Evolutionary conservation across 2,113 vertebrate genomes (phyloP).

Genomic region (Australoheros scitulus): DNA sequence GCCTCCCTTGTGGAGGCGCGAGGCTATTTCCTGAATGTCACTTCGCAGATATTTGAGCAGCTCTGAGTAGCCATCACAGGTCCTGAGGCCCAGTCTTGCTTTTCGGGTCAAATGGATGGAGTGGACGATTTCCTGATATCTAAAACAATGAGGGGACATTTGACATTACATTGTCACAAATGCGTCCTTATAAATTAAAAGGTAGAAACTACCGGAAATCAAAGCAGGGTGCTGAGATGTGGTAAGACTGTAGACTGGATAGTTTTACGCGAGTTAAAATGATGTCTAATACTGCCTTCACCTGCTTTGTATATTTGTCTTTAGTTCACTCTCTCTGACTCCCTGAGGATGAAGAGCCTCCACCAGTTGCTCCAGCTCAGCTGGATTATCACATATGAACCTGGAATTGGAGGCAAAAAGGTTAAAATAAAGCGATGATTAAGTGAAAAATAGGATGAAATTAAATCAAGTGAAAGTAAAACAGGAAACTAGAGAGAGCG

Average conservation of each 20-base stretch:
- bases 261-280: not conserved
- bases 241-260: not conserved
- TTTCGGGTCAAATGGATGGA: constrained; percentile 92
- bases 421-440: not conserved
- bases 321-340: constrained; percentile 92
- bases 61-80: constrained; percentile 89
- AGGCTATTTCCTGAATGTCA: constrained; percentile 95
- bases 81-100: constrained; percentile 85
- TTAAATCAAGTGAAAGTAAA: not conserved
- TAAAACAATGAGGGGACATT: constrained; percentile 43
- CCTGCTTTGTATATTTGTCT: constrained; percentile 87
- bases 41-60: constrained; percentile 91
- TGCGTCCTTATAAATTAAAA: not conserved
- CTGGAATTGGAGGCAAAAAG: constrained; percentile 67
- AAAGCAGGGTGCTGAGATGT: not conserved
- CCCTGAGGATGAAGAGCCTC: constrained; percentile 91
- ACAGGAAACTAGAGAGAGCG: not conserved
- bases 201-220: not conserved
- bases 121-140: constrained; percentile 92
- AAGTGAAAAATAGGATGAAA: not conserved
- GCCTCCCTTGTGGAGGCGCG: constrained; percentile 93
- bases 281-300: constrained; percentile 54
- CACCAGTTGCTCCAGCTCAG: constrained; percentile 91
- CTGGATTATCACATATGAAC: constrained; percentile 91
- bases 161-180: not conserved